These are phyloP conservation scores for Stictonetta naevosa DNA, from an alignment of 2,113 vertebrate genomes.

Conservation along the genomic window DNA sequence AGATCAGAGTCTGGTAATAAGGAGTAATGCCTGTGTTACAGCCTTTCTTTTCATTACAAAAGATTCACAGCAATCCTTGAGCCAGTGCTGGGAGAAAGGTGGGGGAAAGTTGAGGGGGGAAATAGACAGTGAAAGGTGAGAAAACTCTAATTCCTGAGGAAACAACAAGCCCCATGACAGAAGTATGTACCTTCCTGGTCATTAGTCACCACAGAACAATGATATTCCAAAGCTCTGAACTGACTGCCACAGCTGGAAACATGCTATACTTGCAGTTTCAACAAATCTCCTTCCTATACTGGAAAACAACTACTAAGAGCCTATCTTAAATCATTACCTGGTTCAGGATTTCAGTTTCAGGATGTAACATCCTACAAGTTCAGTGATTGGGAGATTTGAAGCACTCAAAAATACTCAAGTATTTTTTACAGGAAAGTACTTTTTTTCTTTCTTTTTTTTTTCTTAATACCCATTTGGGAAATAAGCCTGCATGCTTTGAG, in stretches of 20 bases:
- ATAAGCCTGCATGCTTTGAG: background rate
- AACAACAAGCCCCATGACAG: background rate
- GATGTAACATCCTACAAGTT: background rate
- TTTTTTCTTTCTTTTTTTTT: background rate
- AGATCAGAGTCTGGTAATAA: background rate
- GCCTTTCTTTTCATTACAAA: background rate
- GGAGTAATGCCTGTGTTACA: background rate
- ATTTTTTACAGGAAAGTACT: background rate
- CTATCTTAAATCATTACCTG: background rate
- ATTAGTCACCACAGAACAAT: background rate
- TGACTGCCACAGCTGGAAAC: background rate
- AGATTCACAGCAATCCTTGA: background rate
- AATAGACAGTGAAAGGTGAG: background rate
- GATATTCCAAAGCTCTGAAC: background rate
- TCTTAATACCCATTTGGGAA: background rate
- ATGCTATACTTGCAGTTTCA: background rate
- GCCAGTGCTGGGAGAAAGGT: background rate
- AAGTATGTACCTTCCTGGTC: background rate
- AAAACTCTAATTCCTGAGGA: background rate
- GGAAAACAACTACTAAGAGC: background rate
- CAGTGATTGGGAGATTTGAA: background rate
- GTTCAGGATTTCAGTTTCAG: background rate
- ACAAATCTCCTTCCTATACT: background rate
- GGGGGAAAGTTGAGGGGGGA: background rate
- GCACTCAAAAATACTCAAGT: background rate